Conservation (phyloP, 2,888 invertebrate genomes). For the Drosophila pullipes region DNA sequence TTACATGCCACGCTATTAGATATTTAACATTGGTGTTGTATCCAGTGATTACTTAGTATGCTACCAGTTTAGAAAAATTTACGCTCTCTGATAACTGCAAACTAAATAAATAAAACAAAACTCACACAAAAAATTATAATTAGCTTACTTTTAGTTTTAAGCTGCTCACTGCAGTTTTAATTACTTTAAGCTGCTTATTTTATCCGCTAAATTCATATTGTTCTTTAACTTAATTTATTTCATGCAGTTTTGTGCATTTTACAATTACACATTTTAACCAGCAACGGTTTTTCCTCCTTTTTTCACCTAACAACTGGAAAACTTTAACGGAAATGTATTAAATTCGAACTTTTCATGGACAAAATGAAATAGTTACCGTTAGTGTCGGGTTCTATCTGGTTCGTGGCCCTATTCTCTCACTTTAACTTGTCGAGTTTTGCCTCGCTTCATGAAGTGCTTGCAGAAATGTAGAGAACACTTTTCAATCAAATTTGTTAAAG, state of each 20-base stretch:
- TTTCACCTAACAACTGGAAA: neutral
- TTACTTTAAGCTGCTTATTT: conserved; percentile 25
- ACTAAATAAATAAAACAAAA: conserved; percentile 22
- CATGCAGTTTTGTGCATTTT: conserved; percentile 4
- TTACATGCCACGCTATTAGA: conserved; percentile 3
- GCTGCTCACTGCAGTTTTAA: conserved; percentile 8
- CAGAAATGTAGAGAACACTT: neutral
- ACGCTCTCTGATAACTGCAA: conserved; percentile 53
- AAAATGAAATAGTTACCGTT: neutral
- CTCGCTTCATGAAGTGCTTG: neutral
- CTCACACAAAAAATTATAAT: conserved; percentile 4
- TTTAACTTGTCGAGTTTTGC: neutral
- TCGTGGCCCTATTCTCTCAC: neutral
- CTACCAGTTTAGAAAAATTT: conserved; percentile 58
- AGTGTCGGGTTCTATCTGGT: neutral
- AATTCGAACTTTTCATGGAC: neutral
- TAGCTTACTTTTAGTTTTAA: conserved; percentile 22
- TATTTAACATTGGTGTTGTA: conserved; percentile 53
- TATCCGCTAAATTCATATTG: conserved; percentile 9
- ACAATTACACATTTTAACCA: conserved; percentile 9
- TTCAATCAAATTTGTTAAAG: neutral
- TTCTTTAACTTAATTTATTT: neutral
- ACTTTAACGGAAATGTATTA: neutral
- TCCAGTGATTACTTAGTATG: conserved; percentile 50
- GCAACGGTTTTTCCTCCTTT: neutral